Percentiles rank a stretch among this genome's conserved stretches.
Evolutionary conservation across 2,113 vertebrate genomes (phyloP).

Genomic region (Tyto alba): DNA sequence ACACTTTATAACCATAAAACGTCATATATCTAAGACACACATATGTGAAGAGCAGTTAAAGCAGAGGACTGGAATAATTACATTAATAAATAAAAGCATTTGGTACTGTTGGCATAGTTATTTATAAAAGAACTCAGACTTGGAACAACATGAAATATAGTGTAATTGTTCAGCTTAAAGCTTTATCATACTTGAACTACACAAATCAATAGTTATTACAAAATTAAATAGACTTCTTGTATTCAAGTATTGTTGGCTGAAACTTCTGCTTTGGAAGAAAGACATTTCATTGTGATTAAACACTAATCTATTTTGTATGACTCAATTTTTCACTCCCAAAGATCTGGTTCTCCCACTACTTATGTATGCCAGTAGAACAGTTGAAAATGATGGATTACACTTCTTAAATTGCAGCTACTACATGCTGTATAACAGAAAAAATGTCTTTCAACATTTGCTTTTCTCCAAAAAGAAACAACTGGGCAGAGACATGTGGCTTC

Average conservation of each 20-base stretch:
- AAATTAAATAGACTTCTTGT: not conserved
- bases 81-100: not conserved
- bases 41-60: not conserved
- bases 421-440: not conserved
- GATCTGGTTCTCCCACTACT: not conserved
- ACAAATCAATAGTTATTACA: not conserved
- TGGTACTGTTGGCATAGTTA: not conserved
- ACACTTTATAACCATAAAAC: not conserved
- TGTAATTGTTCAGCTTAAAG: not conserved
- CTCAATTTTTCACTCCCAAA: not conserved
- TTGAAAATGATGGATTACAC: not conserved
- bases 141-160: not conserved
- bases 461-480: not conserved
- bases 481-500: not conserved
- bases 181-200: not conserved
- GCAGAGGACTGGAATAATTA: not conserved
- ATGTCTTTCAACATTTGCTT: not conserved
- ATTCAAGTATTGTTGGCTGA: not conserved
- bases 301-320: not conserved
- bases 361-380: not conserved
- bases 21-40: not conserved
- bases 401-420: not conserved
- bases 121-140: not conserved
- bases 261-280: not conserved
- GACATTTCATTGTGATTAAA: not conserved